Conservation (phyloP, 2,888 invertebrate genomes). For the Yponomeuta sedellus region DNA sequence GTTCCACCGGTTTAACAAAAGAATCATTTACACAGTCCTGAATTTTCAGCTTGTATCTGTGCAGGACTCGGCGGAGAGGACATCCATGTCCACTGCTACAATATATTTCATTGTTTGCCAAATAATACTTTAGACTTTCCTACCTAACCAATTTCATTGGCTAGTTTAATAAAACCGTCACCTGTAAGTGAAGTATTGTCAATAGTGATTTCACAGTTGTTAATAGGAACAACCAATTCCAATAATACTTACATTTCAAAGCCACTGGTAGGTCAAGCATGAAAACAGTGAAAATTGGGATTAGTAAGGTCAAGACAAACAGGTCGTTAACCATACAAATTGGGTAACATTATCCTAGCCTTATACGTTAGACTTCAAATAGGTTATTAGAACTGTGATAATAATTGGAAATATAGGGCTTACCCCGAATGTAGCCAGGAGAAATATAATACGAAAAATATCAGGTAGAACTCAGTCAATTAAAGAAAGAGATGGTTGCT, state of each 20-base stretch:
- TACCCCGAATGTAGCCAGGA: not conserved
- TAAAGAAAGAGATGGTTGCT: not conserved
- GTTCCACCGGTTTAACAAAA: slow-evolving; percentile 4
- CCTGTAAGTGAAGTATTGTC: not conserved
- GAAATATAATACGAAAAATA: not conserved
- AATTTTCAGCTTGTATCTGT: slow-evolving; percentile 5
- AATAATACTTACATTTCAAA: slow-evolving; percentile 67
- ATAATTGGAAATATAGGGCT: not conserved
- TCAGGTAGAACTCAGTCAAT: not conserved
- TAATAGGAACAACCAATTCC: not conserved
- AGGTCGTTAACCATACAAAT: slow-evolving; percentile 14
- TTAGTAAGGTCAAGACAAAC: slow-evolving; percentile 24
- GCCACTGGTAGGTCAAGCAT: slow-evolving; percentile 57
- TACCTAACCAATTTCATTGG: too few relatives aligned
- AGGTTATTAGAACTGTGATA: not conserved
- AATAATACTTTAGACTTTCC: too few relatives aligned
- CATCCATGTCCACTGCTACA: not conserved
- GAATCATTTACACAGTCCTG: slow-evolving; percentile 7
- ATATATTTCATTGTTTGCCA: too few relatives aligned
- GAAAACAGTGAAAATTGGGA: slow-evolving; percentile 37
- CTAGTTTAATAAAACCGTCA: too few relatives aligned
- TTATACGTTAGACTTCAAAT: not conserved
- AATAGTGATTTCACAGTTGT: not conserved
- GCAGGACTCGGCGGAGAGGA: not conserved
- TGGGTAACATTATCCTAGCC: not conserved